Percentiles rank a stretch among this genome's conserved stretches.
Evolutionary conservation across 2,113 vertebrate genomes (phyloP).

Genomic region (Hystrix cristata): DNA sequence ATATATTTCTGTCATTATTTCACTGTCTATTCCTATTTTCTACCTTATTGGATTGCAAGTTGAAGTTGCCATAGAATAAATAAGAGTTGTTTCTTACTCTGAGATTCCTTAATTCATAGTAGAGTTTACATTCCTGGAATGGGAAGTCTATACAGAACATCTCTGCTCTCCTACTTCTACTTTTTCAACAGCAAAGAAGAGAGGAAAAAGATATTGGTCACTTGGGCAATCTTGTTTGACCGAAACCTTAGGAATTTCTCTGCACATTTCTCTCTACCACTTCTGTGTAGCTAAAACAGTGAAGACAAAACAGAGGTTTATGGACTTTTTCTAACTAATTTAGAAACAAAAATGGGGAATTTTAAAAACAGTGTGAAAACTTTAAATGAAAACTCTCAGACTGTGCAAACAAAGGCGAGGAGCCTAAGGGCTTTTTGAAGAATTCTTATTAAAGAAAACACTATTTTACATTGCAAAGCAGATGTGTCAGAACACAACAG

Average conservation of each 20-base stretch:
- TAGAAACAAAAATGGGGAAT: constrained; percentile 79
- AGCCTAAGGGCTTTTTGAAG: constrained; percentile 80
- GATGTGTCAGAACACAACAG: constrained; percentile 80
- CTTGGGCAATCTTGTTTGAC: constrained; percentile 49
- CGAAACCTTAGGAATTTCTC: constrained; percentile 47
- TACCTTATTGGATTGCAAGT: neutral
- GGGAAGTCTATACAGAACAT: neutral
- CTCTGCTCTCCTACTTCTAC: neutral
- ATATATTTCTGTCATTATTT: constrained; percentile 33
- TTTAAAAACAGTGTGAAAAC: constrained; percentile 83
- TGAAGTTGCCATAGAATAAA: neutral
- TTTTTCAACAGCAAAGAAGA: neutral
- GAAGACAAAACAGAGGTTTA: constrained; percentile 70
- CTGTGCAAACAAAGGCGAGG: constrained; percentile 79
- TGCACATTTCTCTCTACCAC: neutral
- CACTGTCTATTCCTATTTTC: neutral
- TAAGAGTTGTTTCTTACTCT: constrained; percentile 2
- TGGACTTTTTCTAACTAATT: constrained; percentile 77
- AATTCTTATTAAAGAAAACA: constrained; percentile 82
- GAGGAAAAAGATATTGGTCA: neutral
- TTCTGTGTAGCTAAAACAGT: constrained; percentile 56
- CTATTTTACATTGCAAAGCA: constrained; percentile 82
- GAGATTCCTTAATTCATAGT: neutral
- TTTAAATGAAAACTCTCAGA: constrained; percentile 82
- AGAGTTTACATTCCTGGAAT: neutral